phyloP scores from a whole-genome alignment of 2,113 vertebrate species.

The Pomatorhinus ruficollis region DNA sequence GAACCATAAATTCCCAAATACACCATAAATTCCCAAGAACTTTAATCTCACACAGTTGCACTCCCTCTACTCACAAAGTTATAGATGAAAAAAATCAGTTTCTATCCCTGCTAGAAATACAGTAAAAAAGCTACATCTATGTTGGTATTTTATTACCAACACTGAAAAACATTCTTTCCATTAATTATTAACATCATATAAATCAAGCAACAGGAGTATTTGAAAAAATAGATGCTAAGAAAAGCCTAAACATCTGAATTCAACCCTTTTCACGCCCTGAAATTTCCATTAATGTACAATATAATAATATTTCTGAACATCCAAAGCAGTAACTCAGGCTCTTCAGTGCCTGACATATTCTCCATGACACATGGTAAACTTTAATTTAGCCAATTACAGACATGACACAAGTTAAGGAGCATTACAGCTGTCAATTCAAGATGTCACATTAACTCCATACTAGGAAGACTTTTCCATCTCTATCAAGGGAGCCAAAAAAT shows the following conservation, averaged over 20 bases:
- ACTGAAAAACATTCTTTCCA: neutral
- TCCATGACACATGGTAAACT: neutral
- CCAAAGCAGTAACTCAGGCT: neutral
- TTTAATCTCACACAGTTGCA: neutral
- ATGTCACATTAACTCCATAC: neutral
- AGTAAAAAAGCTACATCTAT: too few relatives aligned
- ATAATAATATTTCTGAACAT: neutral
- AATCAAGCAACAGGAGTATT: neutral
- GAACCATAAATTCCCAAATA: neutral
- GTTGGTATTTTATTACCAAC: too few relatives aligned
- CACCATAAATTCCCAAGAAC: neutral
- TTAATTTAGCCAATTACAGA: constrained; percentile 34
- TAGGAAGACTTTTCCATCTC: neutral
- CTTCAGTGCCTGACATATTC: neutral
- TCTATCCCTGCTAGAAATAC: too few relatives aligned
- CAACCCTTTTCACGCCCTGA: neutral
- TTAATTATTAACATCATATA: neutral
- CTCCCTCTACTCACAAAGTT: neutral
- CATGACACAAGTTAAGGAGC: constrained; percentile 3
- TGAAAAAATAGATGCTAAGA: neutral
- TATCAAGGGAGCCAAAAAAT: neutral
- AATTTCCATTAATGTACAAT: neutral
- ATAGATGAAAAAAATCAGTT: neutral
- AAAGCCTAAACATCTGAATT: neutral
- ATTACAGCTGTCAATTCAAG: constrained; percentile 12